Evolutionary conservation across 2,888 invertebrate genomes (phyloP).

Genomic region (Hirtodrosophila cameraria): DNA sequence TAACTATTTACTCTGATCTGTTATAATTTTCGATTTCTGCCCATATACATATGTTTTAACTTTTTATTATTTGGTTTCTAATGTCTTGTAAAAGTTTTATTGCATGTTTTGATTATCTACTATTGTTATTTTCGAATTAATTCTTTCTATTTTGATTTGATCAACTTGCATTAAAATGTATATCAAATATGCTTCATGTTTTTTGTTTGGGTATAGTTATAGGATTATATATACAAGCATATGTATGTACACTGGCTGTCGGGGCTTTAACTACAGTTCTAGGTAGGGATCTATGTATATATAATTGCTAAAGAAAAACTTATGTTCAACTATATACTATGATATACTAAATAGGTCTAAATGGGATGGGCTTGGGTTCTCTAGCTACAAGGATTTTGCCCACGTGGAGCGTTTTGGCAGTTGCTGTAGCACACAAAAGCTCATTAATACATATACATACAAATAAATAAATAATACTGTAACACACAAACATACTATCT

Average conservation of each 20-base stretch:
- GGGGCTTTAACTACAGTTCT: constrained; percentile 34
- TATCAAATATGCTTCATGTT: constrained; percentile 32
- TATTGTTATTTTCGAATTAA: constrained; percentile 18
- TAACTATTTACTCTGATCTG: neutral
- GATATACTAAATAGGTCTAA: constrained; percentile 30
- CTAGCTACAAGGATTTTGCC: constrained; percentile 39
- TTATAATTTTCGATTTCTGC: neutral
- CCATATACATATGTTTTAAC: neutral
- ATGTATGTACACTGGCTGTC: constrained; percentile 56
- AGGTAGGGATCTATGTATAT: constrained; percentile 32
- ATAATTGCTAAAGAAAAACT: constrained; percentile 32
- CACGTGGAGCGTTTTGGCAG: constrained; percentile 63
- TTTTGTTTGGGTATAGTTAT: constrained; percentile 8
- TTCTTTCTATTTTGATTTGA: constrained; percentile 25
- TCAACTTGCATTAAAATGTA: constrained; percentile 33
- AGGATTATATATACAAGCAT: constrained; percentile 44
- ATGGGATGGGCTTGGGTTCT: constrained; percentile 32
- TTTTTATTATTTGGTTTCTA: neutral
- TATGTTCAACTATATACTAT: constrained; percentile 22
- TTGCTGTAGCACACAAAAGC: constrained; percentile 65
- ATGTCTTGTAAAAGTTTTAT: constrained; percentile 23
- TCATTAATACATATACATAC: constrained; percentile 23
- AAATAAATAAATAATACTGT: constrained; percentile 67
- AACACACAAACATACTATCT: constrained; percentile 35
- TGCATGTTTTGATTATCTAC: constrained; percentile 29